Evolutionary conservation across 2,113 vertebrate genomes (phyloP).

Genomic region (Oreochromis aureus): DNA sequence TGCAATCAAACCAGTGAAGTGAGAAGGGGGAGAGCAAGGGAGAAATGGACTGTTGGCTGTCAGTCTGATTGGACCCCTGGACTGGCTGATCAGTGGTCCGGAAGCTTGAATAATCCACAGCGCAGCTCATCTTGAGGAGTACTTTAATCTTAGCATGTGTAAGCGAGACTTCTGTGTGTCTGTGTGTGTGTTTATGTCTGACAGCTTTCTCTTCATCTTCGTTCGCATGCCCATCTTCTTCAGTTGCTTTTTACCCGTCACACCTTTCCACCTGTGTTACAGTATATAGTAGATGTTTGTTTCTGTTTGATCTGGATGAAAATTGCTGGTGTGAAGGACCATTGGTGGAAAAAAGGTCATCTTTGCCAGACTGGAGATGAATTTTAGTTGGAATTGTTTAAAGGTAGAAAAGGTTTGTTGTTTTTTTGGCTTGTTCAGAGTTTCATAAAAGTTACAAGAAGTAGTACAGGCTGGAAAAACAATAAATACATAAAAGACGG

Average conservation of each 20-base stretch:
- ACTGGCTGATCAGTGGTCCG: conserved; percentile 42
- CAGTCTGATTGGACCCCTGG: conserved; percentile 25
- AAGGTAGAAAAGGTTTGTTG: neutral
- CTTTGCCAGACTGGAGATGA: neutral
- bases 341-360: neutral
- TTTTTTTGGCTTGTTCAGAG: neutral
- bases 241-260: neutral
- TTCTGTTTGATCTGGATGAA: neutral
- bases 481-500: neutral
- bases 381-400: neutral
- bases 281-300: neutral
- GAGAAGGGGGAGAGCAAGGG: neutral
- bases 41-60: conserved; percentile 29
- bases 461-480: neutral
- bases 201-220: neutral
- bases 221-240: neutral
- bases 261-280: neutral
- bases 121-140: conserved; percentile 27
- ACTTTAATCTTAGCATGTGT: conserved; percentile 30
- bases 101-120: conserved; percentile 38
- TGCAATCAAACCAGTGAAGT: conserved; percentile 12
- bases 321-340: neutral
- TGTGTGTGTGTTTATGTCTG: neutral
- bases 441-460: neutral
- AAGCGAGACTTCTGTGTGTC: neutral